These are phyloP conservation scores for Phalacrocorax aristotelis DNA, from an alignment of 2,113 vertebrate genomes.

Conservation along the genomic window DNA sequence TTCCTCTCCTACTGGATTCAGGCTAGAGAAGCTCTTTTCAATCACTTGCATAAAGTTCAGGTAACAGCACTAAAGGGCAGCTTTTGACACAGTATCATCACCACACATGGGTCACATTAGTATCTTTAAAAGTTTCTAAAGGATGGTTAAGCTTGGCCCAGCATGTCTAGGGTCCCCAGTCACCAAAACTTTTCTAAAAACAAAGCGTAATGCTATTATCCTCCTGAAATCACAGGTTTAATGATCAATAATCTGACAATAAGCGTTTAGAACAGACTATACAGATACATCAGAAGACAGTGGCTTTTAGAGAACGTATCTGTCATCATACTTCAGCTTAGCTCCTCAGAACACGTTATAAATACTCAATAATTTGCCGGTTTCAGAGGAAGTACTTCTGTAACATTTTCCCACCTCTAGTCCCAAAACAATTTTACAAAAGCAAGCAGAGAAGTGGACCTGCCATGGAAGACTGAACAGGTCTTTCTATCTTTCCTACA, in stretches of 20 bases:
- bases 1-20: neutral
- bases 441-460: neutral
- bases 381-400: neutral
- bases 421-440: neutral
- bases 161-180: neutral
- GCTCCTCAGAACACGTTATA: rapidly evolving
- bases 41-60: neutral
- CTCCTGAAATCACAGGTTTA: neutral
- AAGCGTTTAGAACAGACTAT: neutral
- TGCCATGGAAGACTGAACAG: neutral
- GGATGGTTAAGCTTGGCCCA: neutral
- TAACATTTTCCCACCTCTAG: neutral
- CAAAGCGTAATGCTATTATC: neutral
- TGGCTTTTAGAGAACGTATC: neutral
- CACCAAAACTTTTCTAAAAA: neutral
- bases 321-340: neutral
- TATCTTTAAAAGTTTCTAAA: neutral
- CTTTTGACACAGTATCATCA: neutral
- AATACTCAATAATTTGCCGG: rapidly evolving
- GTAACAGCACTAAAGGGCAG: neutral
- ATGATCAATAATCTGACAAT: rapidly evolving
- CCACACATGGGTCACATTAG: neutral
- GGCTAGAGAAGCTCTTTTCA: neutral
- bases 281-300: rapidly evolving
- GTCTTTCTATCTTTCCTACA: neutral